Evolutionary conservation across 2,797 vertebrate genomes (phyloP).

Genomic region (Hirundo rustica): DNA sequence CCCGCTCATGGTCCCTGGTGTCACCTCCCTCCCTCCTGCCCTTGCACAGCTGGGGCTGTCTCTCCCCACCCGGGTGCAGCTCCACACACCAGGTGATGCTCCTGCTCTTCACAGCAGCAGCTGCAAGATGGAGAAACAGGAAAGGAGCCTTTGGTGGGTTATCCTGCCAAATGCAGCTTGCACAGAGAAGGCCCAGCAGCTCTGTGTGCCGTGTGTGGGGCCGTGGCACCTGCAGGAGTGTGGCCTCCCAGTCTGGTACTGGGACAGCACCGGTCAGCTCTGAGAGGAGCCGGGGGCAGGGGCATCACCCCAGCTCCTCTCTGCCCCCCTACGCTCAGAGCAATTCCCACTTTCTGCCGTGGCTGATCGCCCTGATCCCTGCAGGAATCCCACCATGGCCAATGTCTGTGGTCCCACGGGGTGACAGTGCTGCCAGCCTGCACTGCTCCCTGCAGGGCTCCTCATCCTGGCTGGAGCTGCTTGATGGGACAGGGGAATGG

Average conservation of each 20-base stretch:
- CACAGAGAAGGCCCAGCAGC: not conserved
- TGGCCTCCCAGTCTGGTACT: not conserved
- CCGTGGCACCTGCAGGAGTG: not conserved
- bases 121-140: not conserved
- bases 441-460: accelerated
- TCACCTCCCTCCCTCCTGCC: not conserved
- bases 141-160: not conserved
- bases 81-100: not conserved
- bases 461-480: not conserved
- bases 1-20: not conserved
- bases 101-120: not conserved
- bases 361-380: not conserved
- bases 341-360: accelerated
- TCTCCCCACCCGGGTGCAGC: not conserved
- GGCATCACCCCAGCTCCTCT: no score
- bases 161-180: not conserved
- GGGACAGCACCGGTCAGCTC: not conserved
- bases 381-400: accelerated
- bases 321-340: accelerated
- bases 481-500: accelerated
- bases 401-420: accelerated
- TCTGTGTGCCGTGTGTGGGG: not conserved
- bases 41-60: not conserved
- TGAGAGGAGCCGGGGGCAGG: not conserved
- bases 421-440: accelerated